phyloP scores from a whole-genome alignment of 2,888 invertebrate species.

The Oligia fasciuncula region DNA sequence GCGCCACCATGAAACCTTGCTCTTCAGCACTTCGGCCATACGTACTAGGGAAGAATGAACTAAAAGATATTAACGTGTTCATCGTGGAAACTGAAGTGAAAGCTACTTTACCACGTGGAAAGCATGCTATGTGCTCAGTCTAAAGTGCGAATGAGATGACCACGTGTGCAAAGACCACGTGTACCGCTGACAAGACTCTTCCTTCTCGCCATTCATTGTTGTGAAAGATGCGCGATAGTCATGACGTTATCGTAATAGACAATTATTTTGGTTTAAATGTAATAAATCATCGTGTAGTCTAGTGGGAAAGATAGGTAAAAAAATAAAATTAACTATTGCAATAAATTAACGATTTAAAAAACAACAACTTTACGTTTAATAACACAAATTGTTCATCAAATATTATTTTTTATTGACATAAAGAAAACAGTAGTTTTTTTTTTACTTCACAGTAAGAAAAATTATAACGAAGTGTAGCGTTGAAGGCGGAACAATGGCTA shows the following conservation, averaged over 20 bases:
- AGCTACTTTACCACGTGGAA: neutral
- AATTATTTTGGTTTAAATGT: neutral
- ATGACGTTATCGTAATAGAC: neutral
- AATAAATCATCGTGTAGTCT: neutral
- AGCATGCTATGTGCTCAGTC: neutral
- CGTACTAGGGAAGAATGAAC: slow-evolving; percentile 17
- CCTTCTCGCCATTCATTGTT: neutral
- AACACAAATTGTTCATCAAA: neutral
- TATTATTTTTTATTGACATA: neutral
- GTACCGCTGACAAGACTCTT: neutral
- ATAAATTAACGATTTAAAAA: neutral
- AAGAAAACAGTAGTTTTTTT: no score
- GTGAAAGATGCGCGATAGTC: neutral
- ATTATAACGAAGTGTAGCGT: neutral
- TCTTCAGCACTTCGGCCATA: slow-evolving; percentile 6
- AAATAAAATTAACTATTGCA: neutral
- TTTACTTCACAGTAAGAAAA: neutral
- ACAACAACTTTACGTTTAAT: neutral
- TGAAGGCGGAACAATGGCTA: neutral
- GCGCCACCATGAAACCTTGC: neutral
- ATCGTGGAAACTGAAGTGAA: neutral
- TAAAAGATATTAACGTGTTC: neutral
- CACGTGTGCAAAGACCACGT: neutral
- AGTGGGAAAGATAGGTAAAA: neutral
- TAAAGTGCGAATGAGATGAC: neutral